These are phyloP conservation scores for Callyntrura guangdongensis DNA, from an alignment of 2,888 invertebrate species.

Conservation along the genomic window DNA sequence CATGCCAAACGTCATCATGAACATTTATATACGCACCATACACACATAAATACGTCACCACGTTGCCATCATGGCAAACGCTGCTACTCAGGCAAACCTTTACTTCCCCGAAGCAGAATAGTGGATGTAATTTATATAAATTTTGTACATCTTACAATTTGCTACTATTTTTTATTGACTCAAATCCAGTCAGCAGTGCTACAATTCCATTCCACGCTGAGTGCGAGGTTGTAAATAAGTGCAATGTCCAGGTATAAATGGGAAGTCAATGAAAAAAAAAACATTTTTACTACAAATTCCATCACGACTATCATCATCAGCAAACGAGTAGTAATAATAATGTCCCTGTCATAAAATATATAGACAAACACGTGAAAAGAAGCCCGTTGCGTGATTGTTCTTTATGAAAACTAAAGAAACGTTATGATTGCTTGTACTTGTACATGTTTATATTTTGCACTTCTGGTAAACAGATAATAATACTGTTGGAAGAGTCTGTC, in stretches of 20 bases:
- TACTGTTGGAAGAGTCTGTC: not conserved
- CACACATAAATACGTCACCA: slow-evolving; percentile 13
- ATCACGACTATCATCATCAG: slow-evolving; percentile 10
- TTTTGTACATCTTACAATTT: not conserved
- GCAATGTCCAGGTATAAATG: slow-evolving; percentile 13
- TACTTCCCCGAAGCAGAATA: not conserved
- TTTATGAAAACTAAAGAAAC: slow-evolving; percentile 21
- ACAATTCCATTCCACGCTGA: not conserved
- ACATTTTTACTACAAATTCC: not conserved
- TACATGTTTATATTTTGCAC: not conserved
- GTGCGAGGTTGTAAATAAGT: not conserved
- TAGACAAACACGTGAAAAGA: not conserved
- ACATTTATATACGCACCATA: slow-evolving; percentile 17
- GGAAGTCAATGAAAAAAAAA: slow-evolving; percentile 23
- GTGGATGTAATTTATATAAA: not conserved
- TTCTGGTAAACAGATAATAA: not conserved
- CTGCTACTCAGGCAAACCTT: not conserved
- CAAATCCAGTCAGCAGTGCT: not conserved
- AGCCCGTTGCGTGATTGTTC: not conserved
- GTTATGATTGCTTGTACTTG: not conserved
- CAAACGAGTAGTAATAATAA: not conserved
- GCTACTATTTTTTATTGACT: not conserved
- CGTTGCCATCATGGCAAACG: not conserved
- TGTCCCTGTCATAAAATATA: not conserved
- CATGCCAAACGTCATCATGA: not conserved